phyloP scores from a whole-genome alignment of 2,888 invertebrate species.

The Amphipyra berbera region DNA sequence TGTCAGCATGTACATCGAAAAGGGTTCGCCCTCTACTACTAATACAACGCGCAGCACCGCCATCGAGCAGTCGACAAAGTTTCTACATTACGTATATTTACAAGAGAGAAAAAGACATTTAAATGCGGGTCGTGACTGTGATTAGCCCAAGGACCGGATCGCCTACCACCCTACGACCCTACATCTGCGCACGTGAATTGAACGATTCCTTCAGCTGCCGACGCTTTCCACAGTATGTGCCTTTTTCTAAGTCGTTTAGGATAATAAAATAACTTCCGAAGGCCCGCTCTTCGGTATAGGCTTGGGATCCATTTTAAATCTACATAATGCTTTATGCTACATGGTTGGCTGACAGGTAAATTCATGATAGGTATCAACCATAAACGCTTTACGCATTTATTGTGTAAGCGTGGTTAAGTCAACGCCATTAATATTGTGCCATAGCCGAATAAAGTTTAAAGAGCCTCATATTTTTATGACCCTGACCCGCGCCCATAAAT shows the following conservation, averaged over 20 bases:
- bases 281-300: constrained; percentile 49
- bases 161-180: constrained; percentile 73
- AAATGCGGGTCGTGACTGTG: constrained; percentile 85
- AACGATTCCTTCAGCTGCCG: constrained; percentile 67
- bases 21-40: constrained; percentile 63
- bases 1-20: constrained; percentile 76
- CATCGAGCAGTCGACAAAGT: constrained; percentile 67
- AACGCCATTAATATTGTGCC: constrained; percentile 41
- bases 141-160: constrained; percentile 78
- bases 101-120: constrained; percentile 81
- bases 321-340: constrained; percentile 49
- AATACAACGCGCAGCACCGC: constrained; percentile 54
- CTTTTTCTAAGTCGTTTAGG: constrained; percentile 63
- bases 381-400: constrained; percentile 48
- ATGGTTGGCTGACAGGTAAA: constrained; percentile 42
- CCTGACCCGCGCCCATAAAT: constrained; percentile 35
- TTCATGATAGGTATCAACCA: constrained; percentile 41
- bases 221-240: constrained; percentile 66
- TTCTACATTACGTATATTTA: constrained; percentile 73
- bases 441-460: constrained; percentile 40
- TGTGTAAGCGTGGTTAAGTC: constrained; percentile 49
- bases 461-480: constrained; percentile 46
- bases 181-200: constrained; percentile 72
- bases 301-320: constrained; percentile 50
- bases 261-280: constrained; percentile 58